Conservation (phyloP, 2,888 invertebrate genomes). For the Ischnura elegans region DNA sequence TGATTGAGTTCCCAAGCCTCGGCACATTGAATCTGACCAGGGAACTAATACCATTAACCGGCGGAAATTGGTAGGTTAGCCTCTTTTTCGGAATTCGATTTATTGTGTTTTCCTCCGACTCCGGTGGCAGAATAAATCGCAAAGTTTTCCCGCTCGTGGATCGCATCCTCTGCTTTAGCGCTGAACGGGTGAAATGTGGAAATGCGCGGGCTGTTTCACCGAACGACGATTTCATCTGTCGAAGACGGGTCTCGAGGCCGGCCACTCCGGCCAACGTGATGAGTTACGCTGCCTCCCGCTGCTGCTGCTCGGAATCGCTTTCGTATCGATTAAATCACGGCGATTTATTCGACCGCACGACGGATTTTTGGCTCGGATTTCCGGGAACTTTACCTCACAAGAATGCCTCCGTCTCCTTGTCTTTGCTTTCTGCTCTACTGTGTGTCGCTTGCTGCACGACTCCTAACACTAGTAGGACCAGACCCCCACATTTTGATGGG, state of each 20-base stretch:
- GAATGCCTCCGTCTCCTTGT: not conserved
- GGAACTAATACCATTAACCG: not conserved
- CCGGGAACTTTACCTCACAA: not conserved
- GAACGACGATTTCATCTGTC: not conserved
- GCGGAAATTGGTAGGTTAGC: not conserved
- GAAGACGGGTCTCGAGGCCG: not conserved
- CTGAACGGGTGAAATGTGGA: not conserved
- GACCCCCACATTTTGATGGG: too few relatives aligned
- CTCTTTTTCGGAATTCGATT: not conserved
- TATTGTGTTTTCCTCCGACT: not conserved
- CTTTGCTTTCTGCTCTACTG: not conserved
- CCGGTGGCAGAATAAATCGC: not conserved
- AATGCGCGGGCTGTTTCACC: not conserved
- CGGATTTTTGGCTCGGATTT: not conserved
- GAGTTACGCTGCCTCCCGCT: not conserved
- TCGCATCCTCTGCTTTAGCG: not conserved
- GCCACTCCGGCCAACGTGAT: not conserved
- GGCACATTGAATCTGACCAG: too few relatives aligned
- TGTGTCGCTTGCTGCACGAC: too few relatives aligned
- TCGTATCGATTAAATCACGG: not conserved
- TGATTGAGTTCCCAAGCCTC: too few relatives aligned
- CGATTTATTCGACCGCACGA: constrained; percentile 31
- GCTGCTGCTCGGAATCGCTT: not conserved
- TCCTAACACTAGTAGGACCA: too few relatives aligned
- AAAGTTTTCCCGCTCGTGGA: not conserved